A percentile compares a stretch with the other conserved stretches of the same genome.
Evolutionary conservation across 2,888 invertebrate species (phyloP).

Genomic region (Euspilapteryx auroguttella): DNA sequence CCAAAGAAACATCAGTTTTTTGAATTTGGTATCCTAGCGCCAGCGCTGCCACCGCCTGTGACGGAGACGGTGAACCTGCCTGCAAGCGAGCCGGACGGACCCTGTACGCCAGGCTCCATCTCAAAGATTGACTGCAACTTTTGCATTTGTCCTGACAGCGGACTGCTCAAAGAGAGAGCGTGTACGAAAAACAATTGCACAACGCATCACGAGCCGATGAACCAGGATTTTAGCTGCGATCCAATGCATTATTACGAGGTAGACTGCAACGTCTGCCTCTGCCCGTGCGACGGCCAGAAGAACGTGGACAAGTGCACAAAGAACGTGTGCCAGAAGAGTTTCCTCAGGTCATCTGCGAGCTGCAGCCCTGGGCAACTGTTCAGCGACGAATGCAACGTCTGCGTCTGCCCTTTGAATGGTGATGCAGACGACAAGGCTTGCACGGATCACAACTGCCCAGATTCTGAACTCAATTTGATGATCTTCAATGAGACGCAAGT

Average conservation of each 20-base stretch:
- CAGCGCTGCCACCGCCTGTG: no score
- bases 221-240: conserved; percentile 22
- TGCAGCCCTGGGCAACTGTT: conserved; percentile 36
- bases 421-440: conserved; percentile 29
- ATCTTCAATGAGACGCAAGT: conserved; percentile 16
- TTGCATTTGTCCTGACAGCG: conserved; percentile 39
- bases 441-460: conserved; percentile 25
- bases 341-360: conserved; percentile 22
- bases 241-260: conserved; percentile 37
- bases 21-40: no score
- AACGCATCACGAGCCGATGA: conserved; percentile 9
- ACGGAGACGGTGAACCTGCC: not conserved
- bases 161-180: conserved; percentile 18
- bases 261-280: conserved; percentile 43
- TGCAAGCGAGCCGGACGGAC: not conserved
- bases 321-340: conserved; percentile 32
- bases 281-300: conserved; percentile 33
- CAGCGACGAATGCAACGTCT: conserved; percentile 41
- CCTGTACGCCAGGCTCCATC: conserved; percentile 31
- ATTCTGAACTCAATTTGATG: conserved; percentile 19
- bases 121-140: conserved; percentile 36
- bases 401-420: conserved; percentile 40
- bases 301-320: conserved; percentile 45
- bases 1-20: no score
- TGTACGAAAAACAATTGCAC: conserved; percentile 34